These are phyloP conservation scores for Neogale vison DNA, from an alignment of 2,113 vertebrate species.

Conservation along the genomic window DNA sequence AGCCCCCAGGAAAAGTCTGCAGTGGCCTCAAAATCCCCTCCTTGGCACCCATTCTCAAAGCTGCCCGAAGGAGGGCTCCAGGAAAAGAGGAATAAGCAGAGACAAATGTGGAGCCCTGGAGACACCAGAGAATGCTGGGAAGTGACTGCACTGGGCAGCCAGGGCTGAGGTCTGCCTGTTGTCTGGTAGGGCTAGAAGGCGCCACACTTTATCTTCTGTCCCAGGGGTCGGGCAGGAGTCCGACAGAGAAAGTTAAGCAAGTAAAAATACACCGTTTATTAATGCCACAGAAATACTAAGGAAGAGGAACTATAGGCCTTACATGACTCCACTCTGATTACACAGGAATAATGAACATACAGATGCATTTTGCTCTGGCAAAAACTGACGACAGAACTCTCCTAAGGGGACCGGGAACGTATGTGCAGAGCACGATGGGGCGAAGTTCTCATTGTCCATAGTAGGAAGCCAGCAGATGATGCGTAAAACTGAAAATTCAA, in stretches of 20 bases:
- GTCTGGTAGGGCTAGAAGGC: background rate
- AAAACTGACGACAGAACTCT: background rate
- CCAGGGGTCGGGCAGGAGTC: background rate
- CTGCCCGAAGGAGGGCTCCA: background rate
- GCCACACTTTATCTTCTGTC: background rate
- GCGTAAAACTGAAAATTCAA: background rate
- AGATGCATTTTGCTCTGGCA: background rate
- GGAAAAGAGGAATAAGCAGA: background rate
- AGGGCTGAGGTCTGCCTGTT: background rate
- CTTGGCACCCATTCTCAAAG: background rate
- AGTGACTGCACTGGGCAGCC: background rate
- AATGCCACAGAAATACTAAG: background rate
- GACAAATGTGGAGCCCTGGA: background rate
- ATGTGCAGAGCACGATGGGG: too few species aligned
- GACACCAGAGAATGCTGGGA: rapidly evolving
- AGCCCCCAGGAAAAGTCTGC: background rate
- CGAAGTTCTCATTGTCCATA: rapidly evolving
- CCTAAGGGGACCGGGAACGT: background rate
- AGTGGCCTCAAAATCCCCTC: background rate
- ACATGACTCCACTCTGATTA: background rate
- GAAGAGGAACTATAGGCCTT: background rate
- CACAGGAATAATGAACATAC: background rate
- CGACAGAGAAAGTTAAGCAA: background rate
- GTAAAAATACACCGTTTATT: background rate
- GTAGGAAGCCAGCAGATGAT: background rate